Percentiles rank a stretch among this genome's conserved stretches.
These are phyloP conservation scores for Halocynthia roretzi DNA, from an alignment of 23 tunicate genomes.

Conservation along the genomic window DNA sequence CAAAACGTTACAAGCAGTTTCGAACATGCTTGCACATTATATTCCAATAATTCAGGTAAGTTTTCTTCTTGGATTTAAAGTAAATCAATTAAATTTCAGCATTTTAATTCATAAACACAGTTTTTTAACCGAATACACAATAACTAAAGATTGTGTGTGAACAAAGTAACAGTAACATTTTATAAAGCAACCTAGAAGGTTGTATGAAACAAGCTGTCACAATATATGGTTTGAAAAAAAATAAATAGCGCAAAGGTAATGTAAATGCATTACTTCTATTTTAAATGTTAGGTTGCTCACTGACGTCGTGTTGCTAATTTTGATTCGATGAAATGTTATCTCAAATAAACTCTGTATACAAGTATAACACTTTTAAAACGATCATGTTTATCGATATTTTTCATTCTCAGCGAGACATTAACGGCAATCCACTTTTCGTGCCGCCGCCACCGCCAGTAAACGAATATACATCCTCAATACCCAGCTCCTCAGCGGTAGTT, in stretches of 20 bases:
- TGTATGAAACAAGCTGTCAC: neutral
- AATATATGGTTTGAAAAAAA: neutral
- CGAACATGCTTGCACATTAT: slow-evolving; percentile 90
- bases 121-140: too few relatives aligned
- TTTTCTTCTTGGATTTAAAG: neutral
- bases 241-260: neutral
- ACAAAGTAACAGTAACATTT: too few relatives aligned
- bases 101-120: too few relatives aligned
- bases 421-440: slow-evolving; percentile 77
- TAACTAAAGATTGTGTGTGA: too few relatives aligned
- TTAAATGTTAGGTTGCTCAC: too few relatives aligned
- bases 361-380: neutral
- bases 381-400: too few relatives aligned
- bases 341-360: neutral
- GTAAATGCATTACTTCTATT: neutral
- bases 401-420: slow-evolving; percentile 44
- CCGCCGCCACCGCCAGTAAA: slow-evolving; percentile 86
- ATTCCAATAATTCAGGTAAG: slow-evolving; percentile 83
- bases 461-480: slow-evolving; percentile 13
- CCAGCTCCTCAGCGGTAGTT: neutral
- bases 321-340: neutral
- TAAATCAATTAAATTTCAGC: neutral
- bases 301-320: neutral
- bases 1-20: slow-evolving; percentile 86
- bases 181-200: too few relatives aligned